These are phyloP conservation scores for Melanchra persicariae DNA, from an alignment of 2,888 invertebrate genomes.

Conservation along the genomic window DNA sequence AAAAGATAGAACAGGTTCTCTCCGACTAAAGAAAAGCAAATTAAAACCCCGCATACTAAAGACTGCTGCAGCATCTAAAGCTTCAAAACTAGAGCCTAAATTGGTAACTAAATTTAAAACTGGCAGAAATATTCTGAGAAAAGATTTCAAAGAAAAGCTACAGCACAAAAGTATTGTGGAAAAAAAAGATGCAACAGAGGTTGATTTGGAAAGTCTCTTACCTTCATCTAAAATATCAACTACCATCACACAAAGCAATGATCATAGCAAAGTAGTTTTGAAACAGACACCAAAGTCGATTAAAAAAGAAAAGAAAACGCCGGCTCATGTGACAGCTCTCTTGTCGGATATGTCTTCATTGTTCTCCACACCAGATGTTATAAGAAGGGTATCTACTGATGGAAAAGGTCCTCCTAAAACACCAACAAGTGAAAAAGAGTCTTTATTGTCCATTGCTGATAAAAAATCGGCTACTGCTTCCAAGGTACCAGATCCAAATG, in stretches of 20 bases:
- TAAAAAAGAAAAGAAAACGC: slow-evolving; percentile 91
- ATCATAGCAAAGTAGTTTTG: slow-evolving; percentile 81
- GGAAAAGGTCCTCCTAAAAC: slow-evolving; percentile 86
- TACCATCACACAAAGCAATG: slow-evolving; percentile 65
- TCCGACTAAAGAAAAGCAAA: slow-evolving; percentile 80
- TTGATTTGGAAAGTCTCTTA: slow-evolving; percentile 77
- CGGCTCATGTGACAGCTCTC: slow-evolving; percentile 90
- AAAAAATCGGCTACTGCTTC: slow-evolving; percentile 67
- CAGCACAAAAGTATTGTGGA: slow-evolving; percentile 78
- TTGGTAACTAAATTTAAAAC: slow-evolving; percentile 78
- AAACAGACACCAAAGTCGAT: slow-evolving; percentile 84
- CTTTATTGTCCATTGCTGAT: slow-evolving; percentile 58
- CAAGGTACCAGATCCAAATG: slow-evolving; percentile 66
- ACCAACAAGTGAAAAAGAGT: slow-evolving; percentile 83
- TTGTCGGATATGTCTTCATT: slow-evolving; percentile 92
- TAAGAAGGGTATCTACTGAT: slow-evolving; percentile 92
- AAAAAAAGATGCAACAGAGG: slow-evolving; percentile 72
- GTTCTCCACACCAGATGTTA: slow-evolving; percentile 95
- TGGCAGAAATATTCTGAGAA: slow-evolving; percentile 77
- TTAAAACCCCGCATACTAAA: slow-evolving; percentile 86
- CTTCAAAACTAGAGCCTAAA: slow-evolving; percentile 79
- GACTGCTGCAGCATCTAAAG: slow-evolving; percentile 72
- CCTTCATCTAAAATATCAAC: slow-evolving; percentile 74
- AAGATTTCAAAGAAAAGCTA: slow-evolving; percentile 83
- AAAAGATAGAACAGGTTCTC: slow-evolving; percentile 79